These are phyloP conservation scores for Stictocephala bisonia DNA, from an alignment of 2,888 invertebrate species.

Conservation along the genomic window DNA sequence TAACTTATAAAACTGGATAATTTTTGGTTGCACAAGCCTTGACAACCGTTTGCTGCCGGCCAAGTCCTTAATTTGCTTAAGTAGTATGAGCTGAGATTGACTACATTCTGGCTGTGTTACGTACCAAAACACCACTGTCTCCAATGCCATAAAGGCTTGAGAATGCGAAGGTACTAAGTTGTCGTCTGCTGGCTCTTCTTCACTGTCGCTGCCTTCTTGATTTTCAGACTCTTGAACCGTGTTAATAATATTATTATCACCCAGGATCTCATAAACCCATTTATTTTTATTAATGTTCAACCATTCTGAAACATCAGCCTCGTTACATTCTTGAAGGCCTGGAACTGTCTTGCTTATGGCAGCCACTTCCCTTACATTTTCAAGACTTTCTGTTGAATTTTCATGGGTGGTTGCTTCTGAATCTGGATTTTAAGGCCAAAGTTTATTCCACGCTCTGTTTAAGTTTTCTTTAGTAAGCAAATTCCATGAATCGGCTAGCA, in stretches of 20 bases:
- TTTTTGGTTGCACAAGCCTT: no score
- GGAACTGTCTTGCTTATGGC: background rate
- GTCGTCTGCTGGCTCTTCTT: slow-evolving; percentile 43
- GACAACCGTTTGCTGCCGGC: no score
- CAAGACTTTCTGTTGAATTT: no score
- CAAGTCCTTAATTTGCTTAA: background rate
- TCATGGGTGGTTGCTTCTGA: no score
- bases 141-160: slow-evolving; percentile 48
- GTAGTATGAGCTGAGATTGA: background rate
- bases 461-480: slow-evolving; percentile 44
- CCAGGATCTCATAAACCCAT: slow-evolving; percentile 43
- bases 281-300: slow-evolving; percentile 45
- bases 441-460: background rate
- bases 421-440: no score
- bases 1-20: no score
- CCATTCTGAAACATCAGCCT: slow-evolving; percentile 46
- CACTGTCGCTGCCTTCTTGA: slow-evolving; percentile 45
- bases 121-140: slow-evolving; percentile 32
- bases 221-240: slow-evolving; percentile 45
- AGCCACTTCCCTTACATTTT: background rate
- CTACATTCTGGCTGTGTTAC: background rate
- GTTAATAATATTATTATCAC: slow-evolving; percentile 47
- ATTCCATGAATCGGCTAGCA: no score
- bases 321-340: slow-evolving; percentile 43
- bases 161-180: slow-evolving; percentile 1